Base-by-base conservation (phyloP, 2,888 invertebrate genomes). In the Gastrophysa polygoni region DNA sequence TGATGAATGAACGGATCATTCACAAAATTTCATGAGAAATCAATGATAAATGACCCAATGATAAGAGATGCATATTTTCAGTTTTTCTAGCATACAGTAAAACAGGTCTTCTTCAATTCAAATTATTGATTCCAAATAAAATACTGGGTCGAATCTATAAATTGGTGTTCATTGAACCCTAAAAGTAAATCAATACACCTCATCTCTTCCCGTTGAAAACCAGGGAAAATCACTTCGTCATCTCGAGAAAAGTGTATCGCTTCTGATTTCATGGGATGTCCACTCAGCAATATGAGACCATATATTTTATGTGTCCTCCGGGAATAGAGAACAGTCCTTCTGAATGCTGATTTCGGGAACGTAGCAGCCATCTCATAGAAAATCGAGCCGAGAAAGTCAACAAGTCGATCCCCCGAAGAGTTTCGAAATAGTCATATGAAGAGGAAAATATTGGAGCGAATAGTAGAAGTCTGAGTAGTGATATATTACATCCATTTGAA, bases 221-320 rank as follows among this genome's bases (percentile, higher is more conserved):
- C 46, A 10, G 24, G 34, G 1, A 34, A 54, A 54, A 54, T 54
- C 44, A 54, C 43, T 54, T 54, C 34, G 52, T 21, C 24, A 54
- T 54, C 54, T 54, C 28, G 43, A 38, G 54, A 51, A 60, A 61
- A 64, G 56, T 43, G 57, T 57, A 59, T 57, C 47, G 43, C 58
- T 60, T 59, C 58, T 61, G 64, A 64, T 64, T 61, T 59, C 16
- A 34, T 68, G 70, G 69, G 70, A 67, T 71, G 75, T 76, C 71
- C 76, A 71, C 74, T 74, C 74, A 75, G 79, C 80, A 81, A 79
- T 81, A 83, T 82, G 81, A 82, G 82, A 82, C 83, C 81, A 83
- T 85, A 85, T 83, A 85, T 85, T 85, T 83, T 83, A 83, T 83
- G 80, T 81, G 81, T 80, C 84, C 83, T 75, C 70, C 68, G 80